Percentiles rank a stretch among this genome's conserved stretches.
Conservation (phyloP, 2,113 vertebrate genomes). For the Semnornis frantzii region DNA sequence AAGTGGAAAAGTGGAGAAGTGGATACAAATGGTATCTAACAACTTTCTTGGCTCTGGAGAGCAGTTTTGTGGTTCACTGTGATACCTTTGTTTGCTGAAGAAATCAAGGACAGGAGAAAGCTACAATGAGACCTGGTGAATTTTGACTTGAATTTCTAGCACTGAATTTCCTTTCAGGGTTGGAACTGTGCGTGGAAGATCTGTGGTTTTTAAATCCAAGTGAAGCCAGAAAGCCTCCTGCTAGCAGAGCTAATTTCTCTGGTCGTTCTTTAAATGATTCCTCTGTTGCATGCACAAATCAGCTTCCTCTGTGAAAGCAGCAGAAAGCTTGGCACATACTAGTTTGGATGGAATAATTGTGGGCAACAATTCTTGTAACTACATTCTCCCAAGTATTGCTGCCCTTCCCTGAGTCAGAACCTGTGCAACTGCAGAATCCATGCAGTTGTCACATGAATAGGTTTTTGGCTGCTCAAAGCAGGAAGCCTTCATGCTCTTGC, state of each 20-base stretch:
- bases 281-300: slow-evolving; percentile 15
- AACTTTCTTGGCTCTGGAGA: not conserved
- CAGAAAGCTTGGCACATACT: not conserved
- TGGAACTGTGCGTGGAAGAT: not conserved
- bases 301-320: slow-evolving; percentile 46
- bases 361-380: not conserved
- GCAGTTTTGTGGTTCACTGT: not conserved
- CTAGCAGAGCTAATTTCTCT: not conserved
- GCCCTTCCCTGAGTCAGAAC: not conserved
- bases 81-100: not conserved
- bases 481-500: not conserved
- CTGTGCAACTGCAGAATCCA: not conserved
- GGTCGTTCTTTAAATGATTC: slow-evolving; percentile 47
- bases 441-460: not conserved
- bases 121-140: not conserved
- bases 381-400: not conserved
- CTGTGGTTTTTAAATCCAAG: not conserved
- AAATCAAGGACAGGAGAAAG: not conserved
- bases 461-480: not conserved
- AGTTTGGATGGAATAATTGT: not conserved
- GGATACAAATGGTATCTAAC: not conserved
- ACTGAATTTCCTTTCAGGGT: not conserved
- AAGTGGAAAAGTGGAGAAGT: not conserved
- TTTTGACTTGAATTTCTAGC: slow-evolving; percentile 9
- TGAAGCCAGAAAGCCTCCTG: slow-evolving; percentile 21